Base-by-base conservation (phyloP, 2,797 vertebrate genomes). In the Manis crassicaudata region DNA sequence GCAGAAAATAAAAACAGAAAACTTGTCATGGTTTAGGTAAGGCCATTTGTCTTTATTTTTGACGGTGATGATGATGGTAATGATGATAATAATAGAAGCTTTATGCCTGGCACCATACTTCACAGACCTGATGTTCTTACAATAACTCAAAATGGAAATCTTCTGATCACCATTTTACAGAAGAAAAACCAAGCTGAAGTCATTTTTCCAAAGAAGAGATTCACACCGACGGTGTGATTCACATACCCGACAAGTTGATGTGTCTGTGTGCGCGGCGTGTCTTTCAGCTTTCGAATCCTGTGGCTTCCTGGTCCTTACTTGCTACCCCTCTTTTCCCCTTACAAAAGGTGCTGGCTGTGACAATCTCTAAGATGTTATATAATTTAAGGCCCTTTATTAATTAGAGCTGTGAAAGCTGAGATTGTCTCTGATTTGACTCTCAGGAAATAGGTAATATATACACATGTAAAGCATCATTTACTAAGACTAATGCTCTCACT, bases 171-270 rank as follows among this genome's bases (percentile, higher is more conserved):
- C 37, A 13, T 52, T 54, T 92, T 50, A 85, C 29, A 60, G 56
- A 84, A 32, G 58, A 83, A 37, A 87, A 79, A 32, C 46, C 1
- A 21, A 95, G 29, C 77, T 65, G 80, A 62, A 67, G 29, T 67
- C 52, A 4, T 23, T 46, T 13, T 37, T 89, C 40, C 85, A 60
- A 87, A 89, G 37, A 75, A 37, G 62, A 70, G 40, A 73, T 21
- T 27, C 29, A 62, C 8, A 27, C 54, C n/a, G 13, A 1, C 3
- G 23, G 14, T 37, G 37, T 68, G 20, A 2, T 50, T 52, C 54
- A 25, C 35, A 16, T 20, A 32, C 27, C 43, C 7, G 12, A n/a
- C 32, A n/a, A 4, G 23, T 12, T 13, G 23, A 20, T 43, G 37
- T 4, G 35, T 75, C n/a, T 9, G 21, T 40, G 35, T 23, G 18